phyloP scores from a whole-genome alignment of 2,113 vertebrate species.

The Engystomops pustulosus region DNA sequence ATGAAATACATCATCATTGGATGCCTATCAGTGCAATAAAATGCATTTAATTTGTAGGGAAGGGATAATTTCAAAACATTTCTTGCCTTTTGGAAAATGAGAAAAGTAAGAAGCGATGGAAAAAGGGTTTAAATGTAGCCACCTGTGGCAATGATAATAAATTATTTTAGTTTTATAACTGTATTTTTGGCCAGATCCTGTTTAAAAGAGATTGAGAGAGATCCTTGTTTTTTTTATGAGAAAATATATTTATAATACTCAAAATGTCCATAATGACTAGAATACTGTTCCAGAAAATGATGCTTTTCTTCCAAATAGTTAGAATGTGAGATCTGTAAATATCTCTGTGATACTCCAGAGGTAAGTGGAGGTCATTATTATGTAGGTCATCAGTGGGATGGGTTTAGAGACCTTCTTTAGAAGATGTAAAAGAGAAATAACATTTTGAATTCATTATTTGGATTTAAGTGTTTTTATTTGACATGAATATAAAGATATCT shows the following conservation, averaged over 20 bases:
- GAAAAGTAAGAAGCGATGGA: constrained; percentile 38
- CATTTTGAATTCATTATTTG: no score
- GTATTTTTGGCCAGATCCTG: constrained; percentile 48
- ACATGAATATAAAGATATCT: no score
- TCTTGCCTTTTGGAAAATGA: constrained; percentile 45
- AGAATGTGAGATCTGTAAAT: constrained; percentile 40
- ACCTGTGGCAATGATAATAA: constrained; percentile 57
- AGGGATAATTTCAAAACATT: constrained; percentile 38
- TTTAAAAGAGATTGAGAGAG: constrained; percentile 50
- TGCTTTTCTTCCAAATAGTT: constrained; percentile 53
- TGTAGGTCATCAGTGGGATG: not conserved
- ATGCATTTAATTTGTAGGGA: constrained; percentile 29
- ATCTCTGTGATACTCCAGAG: constrained; percentile 34
- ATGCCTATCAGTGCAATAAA: constrained; percentile 50
- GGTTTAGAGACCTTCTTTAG: no score
- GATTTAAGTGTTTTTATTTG: no score
- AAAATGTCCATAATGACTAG: constrained; percentile 53
- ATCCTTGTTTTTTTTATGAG: constrained; percentile 57
- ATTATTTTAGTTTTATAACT: constrained; percentile 58
- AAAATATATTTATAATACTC: constrained; percentile 60
- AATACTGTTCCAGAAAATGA: constrained; percentile 47
- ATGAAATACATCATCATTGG: constrained; percentile 43
- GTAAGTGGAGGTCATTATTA: constrained; percentile 34
- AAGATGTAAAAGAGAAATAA: no score
- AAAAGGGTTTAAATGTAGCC: constrained; percentile 54